Base-by-base conservation (phyloP, 2,113 vertebrate genomes). In the Telmatochromis sp. region DNA sequence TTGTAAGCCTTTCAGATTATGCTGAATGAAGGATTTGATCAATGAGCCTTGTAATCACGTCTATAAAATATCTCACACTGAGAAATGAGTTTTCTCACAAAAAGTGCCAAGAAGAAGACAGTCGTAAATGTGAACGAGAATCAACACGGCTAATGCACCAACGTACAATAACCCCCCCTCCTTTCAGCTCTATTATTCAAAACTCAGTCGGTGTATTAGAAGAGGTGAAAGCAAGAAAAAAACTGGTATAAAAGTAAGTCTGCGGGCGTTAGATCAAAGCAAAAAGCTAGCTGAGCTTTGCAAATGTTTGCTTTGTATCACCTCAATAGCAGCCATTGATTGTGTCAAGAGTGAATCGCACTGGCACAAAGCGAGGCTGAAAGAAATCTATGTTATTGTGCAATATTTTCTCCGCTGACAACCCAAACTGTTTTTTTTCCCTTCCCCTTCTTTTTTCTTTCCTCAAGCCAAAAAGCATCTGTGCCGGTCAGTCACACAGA, bases 1-100 rank as follows among this genome's bases (percentile, higher is more conserved):
- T 84, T 1, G 79, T 83, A 80, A 87, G 47, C 50, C 45, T 86
- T 82, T 60, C 60, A 60, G 75, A 88, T 87, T 71, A 63, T 12
- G 15, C n/a, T 5, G 58, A 78, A 40, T 53, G 26, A 90, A 89
- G 63, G 63, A 89, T 90, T 89, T 80, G 57, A 89, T 89, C 89
- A 90, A 88, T 91, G 91, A 92, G 79, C 87, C 92, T 87, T 68
- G 86, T 89, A 92, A 91, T 87, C 71, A 26, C 85, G 12, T 84
- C 87, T 13, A 84, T 85, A 87, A 92, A 86, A 86, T 55, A 83
- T 87, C 78, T 92, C 80, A 81, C 55, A 45, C 60, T 28, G 68
- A 40, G 21, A 93, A 85, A 86, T 83, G 35, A 83, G 81, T 71
- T 91, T 89, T 79, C 51, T 80, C 83, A 91, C 50, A 86, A 60